These are phyloP conservation scores for Polypterus bichir DNA, from an alignment of 2,113 vertebrate genomes.

Conservation along the genomic window DNA sequence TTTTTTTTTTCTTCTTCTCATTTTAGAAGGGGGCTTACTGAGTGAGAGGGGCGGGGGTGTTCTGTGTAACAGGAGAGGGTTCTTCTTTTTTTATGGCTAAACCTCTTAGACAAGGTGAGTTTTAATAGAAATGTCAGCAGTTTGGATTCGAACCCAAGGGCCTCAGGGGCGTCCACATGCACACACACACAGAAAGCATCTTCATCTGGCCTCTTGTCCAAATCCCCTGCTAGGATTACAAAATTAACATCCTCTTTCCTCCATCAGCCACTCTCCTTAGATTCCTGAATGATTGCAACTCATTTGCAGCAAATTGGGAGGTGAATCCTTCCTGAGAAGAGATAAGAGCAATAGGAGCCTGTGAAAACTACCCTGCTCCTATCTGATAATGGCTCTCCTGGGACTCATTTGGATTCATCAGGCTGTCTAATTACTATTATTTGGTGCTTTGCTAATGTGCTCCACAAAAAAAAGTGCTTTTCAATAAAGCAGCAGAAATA, in stretches of 20 bases:
- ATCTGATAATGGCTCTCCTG: no score
- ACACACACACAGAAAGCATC: conserved; percentile 16
- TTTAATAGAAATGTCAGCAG: conserved; percentile 62
- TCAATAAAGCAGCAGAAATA: no score
- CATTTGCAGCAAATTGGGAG: conserved; percentile 33
- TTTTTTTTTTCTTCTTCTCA: conserved; percentile 5
- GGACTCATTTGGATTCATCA: no score
- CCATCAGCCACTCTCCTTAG: conserved; percentile 38
- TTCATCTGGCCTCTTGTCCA: conserved; percentile 27
- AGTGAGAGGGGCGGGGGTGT: conserved; percentile 10
- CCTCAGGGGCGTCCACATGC: conserved; percentile 29
- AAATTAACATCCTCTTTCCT: conserved; percentile 70
- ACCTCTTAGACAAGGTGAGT: conserved; percentile 52
- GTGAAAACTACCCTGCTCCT: conserved; percentile 17
- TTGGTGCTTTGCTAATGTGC: no score
- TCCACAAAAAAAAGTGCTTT: no score
- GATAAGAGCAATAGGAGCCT: conserved; percentile 46
- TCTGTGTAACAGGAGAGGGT: conserved; percentile 12
- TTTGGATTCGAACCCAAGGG: conserved; percentile 39
- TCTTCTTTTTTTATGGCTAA: conserved; percentile 50
- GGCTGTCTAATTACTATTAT: no score
- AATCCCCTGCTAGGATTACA: conserved; percentile 58
- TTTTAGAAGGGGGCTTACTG: conserved; percentile 13
- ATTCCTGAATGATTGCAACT: conserved; percentile 39
- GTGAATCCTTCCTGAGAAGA: conserved; percentile 49